Evolutionary conservation across 1,140 invertebrate genomes (phyloP).

Genomic region (Protaetia brevitarsis): DNA sequence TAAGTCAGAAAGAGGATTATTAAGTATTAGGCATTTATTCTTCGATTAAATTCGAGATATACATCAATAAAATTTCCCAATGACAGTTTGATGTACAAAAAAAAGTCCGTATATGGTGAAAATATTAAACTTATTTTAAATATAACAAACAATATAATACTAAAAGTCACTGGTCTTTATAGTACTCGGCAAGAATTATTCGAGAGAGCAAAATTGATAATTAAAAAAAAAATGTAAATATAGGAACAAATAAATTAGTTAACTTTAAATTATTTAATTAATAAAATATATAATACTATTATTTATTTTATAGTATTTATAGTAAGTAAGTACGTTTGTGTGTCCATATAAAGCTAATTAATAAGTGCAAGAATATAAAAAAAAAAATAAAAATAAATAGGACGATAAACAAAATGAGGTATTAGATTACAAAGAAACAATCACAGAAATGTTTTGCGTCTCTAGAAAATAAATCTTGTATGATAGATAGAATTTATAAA

Average conservation of each 20-base stretch:
- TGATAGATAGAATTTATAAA: too few species aligned
- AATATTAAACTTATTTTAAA: not conserved
- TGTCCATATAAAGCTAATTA: not conserved
- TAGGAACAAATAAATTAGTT: not conserved
- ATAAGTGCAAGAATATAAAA: not conserved
- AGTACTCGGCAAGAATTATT: not conserved
- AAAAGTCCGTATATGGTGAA: too few species aligned
- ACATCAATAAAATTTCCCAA: conserved; percentile 8
- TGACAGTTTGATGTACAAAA: conserved; percentile 21
- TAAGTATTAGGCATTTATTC: too few species aligned
- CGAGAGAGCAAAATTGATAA: not conserved
- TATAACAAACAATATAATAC: too few species aligned
- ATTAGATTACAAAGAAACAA: too few species aligned
- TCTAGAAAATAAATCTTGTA: too few species aligned
- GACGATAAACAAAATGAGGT: too few species aligned
- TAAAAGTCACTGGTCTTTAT: too few species aligned
- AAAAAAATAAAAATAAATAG: not conserved
- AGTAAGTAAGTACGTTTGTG: too few species aligned
- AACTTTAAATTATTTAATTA: not conserved
- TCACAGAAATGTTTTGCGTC: too few species aligned
- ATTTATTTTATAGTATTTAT: too few species aligned
- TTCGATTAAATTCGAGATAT: not conserved
- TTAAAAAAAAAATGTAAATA: not conserved
- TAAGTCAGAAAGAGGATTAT: not conserved
- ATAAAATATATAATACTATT: too few species aligned